phyloP scores from a whole-genome alignment of 2,888 invertebrate genomes.

The Agonum fuliginosum region DNA sequence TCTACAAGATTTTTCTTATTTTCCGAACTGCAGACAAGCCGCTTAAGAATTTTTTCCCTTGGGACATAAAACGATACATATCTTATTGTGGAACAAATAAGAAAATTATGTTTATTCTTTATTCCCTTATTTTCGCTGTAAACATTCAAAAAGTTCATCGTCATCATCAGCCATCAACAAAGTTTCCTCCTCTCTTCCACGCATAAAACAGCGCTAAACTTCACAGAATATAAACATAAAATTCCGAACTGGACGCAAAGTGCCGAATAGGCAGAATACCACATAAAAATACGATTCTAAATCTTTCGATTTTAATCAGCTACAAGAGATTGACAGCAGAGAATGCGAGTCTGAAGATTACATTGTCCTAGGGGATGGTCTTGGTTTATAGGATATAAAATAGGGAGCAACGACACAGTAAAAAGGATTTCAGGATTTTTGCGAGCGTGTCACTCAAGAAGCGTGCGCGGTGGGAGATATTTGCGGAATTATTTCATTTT shows the following conservation, averaged over 20 bases:
- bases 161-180: background rate
- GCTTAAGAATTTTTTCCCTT: too few species aligned
- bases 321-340: conserved; percentile 1
- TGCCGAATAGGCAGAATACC: conserved; percentile 24
- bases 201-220: conserved; percentile 3
- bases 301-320: conserved; percentile 44
- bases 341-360: background rate
- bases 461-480: too few species aligned
- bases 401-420: background rate
- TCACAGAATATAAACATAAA: conserved; percentile 36
- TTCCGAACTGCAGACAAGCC: too few species aligned
- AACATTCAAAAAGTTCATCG: background rate
- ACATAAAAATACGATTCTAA: conserved; percentile 49
- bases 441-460: too few species aligned
- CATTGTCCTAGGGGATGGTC: conserved; percentile 10
- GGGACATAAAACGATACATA: too few species aligned
- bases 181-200: background rate
- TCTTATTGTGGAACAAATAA: too few species aligned
- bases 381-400: background rate
- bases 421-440: conserved; percentile 9
- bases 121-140: too few species aligned
- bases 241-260: conserved; percentile 27
- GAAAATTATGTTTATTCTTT: too few species aligned
- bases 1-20: too few species aligned
- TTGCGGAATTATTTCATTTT: too few species aligned